These are phyloP conservation scores for Channa striata DNA, from an alignment of 2,797 vertebrate species.

Conservation along the genomic window DNA sequence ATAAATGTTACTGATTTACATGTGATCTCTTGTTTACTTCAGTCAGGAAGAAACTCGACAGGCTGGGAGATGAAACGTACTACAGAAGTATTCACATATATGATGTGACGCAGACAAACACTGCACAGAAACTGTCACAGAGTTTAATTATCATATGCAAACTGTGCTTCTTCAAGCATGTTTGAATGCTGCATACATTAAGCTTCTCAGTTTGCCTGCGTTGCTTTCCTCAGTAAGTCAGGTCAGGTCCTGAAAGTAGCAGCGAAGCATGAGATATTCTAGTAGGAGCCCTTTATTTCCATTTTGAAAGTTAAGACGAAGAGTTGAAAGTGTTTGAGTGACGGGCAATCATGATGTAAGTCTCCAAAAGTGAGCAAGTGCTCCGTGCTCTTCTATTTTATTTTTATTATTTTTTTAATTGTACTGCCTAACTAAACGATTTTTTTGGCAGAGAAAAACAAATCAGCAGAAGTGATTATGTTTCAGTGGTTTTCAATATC, in stretches of 20 bases:
- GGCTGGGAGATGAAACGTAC: conserved; percentile 52
- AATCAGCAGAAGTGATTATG: conserved; percentile 24
- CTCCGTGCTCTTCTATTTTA: not conserved
- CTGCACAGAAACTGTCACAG: conserved; percentile 20
- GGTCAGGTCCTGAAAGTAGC: conserved; percentile 16
- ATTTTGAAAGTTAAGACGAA: conserved; percentile 9
- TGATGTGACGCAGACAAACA: conserved; percentile 27
- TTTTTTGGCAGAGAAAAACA: conserved; percentile 13
- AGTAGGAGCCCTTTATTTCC: not conserved
- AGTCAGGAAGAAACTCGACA: not conserved
- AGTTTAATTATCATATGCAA: conserved; percentile 59
- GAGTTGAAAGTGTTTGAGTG: not conserved
- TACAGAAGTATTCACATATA: conserved; percentile 65
- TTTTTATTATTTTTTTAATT: conserved; percentile 4
- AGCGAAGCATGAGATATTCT: not conserved
- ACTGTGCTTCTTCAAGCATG: conserved; percentile 36
- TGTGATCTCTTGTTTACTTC: conserved; percentile 25
- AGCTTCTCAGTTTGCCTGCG: conserved; percentile 14
- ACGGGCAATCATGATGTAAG: conserved; percentile 2
- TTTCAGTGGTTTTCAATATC: conserved; percentile 36
- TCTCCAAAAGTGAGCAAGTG: not conserved
- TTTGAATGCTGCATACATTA: conserved; percentile 23
- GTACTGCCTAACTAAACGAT: conserved; percentile 6
- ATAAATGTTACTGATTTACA: not conserved
- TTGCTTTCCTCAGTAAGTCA: conserved; percentile 24